phyloP scores from a whole-genome alignment of 2,888 invertebrate genomes.

The Brassicogethes aeneus region DNA sequence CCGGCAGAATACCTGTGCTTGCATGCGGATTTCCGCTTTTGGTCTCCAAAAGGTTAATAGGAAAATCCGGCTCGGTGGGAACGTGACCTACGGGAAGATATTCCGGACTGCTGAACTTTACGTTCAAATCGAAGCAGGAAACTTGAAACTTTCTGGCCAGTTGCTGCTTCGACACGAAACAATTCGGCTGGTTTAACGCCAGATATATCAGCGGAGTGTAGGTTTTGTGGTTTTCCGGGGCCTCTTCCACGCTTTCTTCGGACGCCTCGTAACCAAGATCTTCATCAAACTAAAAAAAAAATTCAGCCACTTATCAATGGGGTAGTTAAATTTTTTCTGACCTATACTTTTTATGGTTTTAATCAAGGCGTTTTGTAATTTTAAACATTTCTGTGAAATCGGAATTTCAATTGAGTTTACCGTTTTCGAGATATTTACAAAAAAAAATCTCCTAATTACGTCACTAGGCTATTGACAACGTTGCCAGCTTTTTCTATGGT shows the following conservation, averaged over 20 bases:
- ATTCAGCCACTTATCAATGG: too few species aligned
- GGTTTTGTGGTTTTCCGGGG: constrained; percentile 22
- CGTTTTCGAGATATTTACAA: too few species aligned
- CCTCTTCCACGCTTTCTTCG: constrained; percentile 36
- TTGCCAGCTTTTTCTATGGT: too few species aligned
- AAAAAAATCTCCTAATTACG: too few species aligned
- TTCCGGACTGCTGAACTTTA: constrained; percentile 39
- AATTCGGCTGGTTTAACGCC: constrained; percentile 48
- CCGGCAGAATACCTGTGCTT: constrained; percentile 66
- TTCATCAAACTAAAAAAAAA: constrained; percentile 18
- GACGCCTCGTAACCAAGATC: constrained; percentile 39
- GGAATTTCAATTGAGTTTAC: too few species aligned
- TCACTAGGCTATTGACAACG: too few species aligned
- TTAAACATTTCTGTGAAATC: too few species aligned
- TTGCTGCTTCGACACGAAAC: constrained; percentile 38
- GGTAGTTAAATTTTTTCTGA: too few species aligned
- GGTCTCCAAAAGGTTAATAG: constrained; percentile 49
- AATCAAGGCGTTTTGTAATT: too few species aligned
- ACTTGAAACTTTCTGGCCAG: constrained; percentile 39
- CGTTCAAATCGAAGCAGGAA: constrained; percentile 52
- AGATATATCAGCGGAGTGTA: constrained; percentile 43
- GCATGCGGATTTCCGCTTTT: constrained; percentile 56
- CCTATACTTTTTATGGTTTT: too few species aligned
- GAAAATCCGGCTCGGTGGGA: constrained; percentile 41
- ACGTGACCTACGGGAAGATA: constrained; percentile 28